A percentile compares a stretch with the other conserved stretches of the same genome.
Conservation (phyloP, 2,888 invertebrate species). For the Xanthostigma xanthostigma region DNA sequence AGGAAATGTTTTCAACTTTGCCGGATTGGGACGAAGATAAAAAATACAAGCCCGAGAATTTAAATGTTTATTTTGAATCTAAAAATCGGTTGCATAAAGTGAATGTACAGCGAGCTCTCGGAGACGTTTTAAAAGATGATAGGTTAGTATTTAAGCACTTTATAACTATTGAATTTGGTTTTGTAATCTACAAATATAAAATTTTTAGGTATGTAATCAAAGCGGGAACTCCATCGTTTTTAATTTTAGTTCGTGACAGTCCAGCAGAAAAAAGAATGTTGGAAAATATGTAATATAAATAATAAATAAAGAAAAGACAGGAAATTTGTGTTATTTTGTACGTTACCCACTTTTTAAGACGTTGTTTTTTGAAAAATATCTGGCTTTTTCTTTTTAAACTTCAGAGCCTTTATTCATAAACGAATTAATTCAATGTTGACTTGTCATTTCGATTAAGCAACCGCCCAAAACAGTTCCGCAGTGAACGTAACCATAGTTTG, state of each 20-base stretch:
- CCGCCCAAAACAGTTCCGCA: too few relatives aligned
- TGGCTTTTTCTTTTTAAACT: too few relatives aligned
- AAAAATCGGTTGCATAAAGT: constrained; percentile 42
- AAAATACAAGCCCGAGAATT: constrained; percentile 41
- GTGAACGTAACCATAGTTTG: too few relatives aligned
- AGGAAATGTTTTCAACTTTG: constrained; percentile 50
- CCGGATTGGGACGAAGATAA: constrained; percentile 55
- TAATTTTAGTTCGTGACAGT: constrained; percentile 41
- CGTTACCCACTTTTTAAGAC: too few relatives aligned
- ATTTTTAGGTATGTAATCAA: constrained; percentile 39
- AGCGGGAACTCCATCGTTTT: constrained; percentile 51
- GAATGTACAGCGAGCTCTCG: constrained; percentile 37
- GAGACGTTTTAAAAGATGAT: constrained; percentile 40
- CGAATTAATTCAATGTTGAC: too few relatives aligned
- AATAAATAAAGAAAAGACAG: neutral
- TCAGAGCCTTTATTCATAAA: too few relatives aligned
- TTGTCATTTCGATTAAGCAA: too few relatives aligned
- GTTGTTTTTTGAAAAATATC: too few relatives aligned
- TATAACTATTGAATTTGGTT: constrained; percentile 4
- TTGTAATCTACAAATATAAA: constrained; percentile 3
- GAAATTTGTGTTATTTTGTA: neutral
- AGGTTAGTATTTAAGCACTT: constrained; percentile 27
- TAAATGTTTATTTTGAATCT: constrained; percentile 65
- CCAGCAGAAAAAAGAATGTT: constrained; percentile 40
- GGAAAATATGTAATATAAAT: constrained; percentile 26